These are phyloP conservation scores for Chaenodraco wilsoni DNA, from an alignment of 2,797 vertebrate genomes.

Conservation along the genomic window DNA sequence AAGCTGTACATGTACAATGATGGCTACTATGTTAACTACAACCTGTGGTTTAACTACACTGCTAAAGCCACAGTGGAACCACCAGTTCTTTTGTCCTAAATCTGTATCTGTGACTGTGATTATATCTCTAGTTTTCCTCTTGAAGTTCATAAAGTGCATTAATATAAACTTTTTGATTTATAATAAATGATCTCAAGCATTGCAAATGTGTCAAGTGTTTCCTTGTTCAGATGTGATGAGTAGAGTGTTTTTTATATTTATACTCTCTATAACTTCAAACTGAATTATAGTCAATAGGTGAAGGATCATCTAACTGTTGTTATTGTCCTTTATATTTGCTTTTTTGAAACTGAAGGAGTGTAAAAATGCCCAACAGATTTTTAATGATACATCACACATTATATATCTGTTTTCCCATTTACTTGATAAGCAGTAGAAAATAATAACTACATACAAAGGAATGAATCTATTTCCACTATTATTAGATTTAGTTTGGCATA, in stretches of 20 bases:
- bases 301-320: neutral
- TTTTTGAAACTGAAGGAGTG: neutral
- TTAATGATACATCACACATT: neutral
- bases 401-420: neutral
- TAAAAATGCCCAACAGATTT: neutral
- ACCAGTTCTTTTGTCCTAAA: conserved; percentile 25
- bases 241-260: neutral
- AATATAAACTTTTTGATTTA: neutral
- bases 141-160: neutral
- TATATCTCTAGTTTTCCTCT: neutral
- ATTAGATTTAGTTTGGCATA: neutral
- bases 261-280: neutral
- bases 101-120: conserved; percentile 8
- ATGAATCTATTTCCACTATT: neutral
- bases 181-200: conserved; percentile 72
- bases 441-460: neutral
- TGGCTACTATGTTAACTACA: conserved; percentile 78
- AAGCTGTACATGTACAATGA: conserved; percentile 82
- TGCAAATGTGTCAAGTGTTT: conserved; percentile 16
- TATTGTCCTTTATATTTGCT: too few species aligned
- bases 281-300: neutral
- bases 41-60: conserved; percentile 74
- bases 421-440: neutral
- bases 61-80: conserved; percentile 29
- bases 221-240: conserved; percentile 21